Percentiles rank a stretch among this genome's conserved stretches.
Conservation (phyloP, 1,140 invertebrate species). For the Patella vulgata region DNA sequence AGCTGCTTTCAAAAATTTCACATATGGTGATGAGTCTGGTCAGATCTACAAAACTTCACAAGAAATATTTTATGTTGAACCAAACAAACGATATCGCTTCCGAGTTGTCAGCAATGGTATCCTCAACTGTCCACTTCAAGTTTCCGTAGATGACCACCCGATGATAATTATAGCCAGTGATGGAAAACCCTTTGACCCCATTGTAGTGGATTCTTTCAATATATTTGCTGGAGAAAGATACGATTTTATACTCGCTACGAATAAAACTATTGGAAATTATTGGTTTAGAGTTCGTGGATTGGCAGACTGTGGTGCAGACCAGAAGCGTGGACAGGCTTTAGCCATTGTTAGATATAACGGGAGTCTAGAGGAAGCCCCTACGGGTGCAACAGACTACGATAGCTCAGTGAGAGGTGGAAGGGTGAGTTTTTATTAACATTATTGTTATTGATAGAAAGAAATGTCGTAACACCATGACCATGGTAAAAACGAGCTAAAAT, state of each 20-base stretch:
- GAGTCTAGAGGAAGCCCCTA: conserved; percentile 3
- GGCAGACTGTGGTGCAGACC: conserved; percentile 79
- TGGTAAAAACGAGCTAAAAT: too few species aligned
- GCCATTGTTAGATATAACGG: conserved; percentile 70
- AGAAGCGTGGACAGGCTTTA: conserved; percentile 75
- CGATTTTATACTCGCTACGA: conserved; percentile 83
- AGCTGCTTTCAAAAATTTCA: too few species aligned
- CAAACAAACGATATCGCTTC: conserved; percentile 40
- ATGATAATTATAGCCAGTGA: conserved; percentile 78
- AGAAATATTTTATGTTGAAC: conserved; percentile 32
- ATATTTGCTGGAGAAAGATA: conserved; percentile 67
- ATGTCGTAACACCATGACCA: background rate
- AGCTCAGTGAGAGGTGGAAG: conserved; percentile 51
- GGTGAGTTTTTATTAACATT: conserved; percentile 22
- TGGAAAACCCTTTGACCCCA: conserved; percentile 79
- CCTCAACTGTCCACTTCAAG: conserved; percentile 41
- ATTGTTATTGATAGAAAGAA: background rate
- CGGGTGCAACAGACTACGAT: conserved; percentile 77
- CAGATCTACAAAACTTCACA: conserved; percentile 5
- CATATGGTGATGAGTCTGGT: background rate
- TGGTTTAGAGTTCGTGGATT: conserved; percentile 83
- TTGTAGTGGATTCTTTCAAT: conserved; percentile 67
- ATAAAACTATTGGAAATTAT: conserved; percentile 77
- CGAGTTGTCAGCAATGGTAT: conserved; percentile 43
- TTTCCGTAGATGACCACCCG: conserved; percentile 76